phyloP scores from a whole-genome alignment of 2,113 vertebrate species.

The Phasianus colchicus region DNA sequence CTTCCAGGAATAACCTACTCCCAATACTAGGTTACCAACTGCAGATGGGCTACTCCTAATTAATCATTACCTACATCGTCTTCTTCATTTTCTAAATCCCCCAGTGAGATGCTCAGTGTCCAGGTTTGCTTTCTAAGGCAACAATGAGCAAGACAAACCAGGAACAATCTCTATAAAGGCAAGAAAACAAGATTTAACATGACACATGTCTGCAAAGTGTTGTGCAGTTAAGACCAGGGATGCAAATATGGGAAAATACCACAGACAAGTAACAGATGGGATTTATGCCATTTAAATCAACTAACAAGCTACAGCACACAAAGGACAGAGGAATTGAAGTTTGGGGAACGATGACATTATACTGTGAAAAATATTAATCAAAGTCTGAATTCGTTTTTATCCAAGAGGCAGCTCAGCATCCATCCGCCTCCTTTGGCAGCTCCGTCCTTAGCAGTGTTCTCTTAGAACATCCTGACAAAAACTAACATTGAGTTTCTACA shows the following conservation, averaged over 20 bases:
- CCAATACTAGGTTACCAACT: not conserved
- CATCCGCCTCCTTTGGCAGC: not conserved
- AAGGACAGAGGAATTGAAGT: constrained; percentile 9
- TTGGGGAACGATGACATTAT: not conserved
- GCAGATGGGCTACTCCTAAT: not conserved
- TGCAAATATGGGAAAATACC: not conserved
- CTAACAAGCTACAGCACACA: not conserved
- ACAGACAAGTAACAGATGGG: not conserved
- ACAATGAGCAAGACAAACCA: not conserved
- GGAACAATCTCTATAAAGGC: not conserved
- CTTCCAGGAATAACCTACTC: not conserved
- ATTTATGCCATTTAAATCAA: not conserved
- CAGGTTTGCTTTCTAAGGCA: not conserved
- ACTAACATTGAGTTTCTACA: not conserved
- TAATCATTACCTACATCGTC: no score
- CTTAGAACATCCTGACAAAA: constrained; percentile 6
- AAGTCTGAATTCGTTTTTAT: not conserved
- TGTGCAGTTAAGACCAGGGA: not conserved
- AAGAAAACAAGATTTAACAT: not conserved
- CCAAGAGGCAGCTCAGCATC: constrained; percentile 5
- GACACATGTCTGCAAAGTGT: accelerated
- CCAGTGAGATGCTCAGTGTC: accelerated
- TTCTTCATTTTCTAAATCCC: not conserved
- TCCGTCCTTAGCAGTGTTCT: not conserved
- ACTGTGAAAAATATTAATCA: not conserved